Conservation (phyloP, 2,888 invertebrate genomes). For the Idaea aversata region DNA sequence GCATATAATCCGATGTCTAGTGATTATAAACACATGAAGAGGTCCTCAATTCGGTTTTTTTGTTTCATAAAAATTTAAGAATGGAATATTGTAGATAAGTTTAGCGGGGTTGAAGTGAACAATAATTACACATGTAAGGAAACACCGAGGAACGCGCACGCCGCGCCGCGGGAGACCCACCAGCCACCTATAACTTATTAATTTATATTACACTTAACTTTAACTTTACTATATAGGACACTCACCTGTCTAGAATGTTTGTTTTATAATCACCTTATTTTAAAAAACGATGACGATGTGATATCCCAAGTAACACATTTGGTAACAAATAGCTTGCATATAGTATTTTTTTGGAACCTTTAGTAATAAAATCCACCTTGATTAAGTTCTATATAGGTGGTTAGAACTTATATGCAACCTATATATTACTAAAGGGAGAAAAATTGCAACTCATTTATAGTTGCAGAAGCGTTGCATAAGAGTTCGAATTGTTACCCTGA, state of each 20-base stretch:
- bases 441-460: too few species aligned
- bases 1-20: too few species aligned
- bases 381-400: too few species aligned
- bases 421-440: too few species aligned
- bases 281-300: constrained; percentile 71
- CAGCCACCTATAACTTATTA: constrained; percentile 69
- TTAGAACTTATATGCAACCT: too few species aligned
- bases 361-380: too few species aligned
- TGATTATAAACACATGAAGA: too few species aligned
- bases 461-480: too few species aligned
- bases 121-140: constrained; percentile 42
- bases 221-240: constrained; percentile 61
- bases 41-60: too few species aligned
- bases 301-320: constrained; percentile 67
- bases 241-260: constrained; percentile 75
- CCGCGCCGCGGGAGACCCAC: constrained; percentile 57
- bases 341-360: too few species aligned
- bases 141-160: constrained; percentile 33
- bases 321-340: too few species aligned
- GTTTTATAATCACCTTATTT: constrained; percentile 67
- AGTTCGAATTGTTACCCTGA: too few species aligned
- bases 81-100: constrained; percentile 21
- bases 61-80: constrained; percentile 7
- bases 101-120: constrained; percentile 34
- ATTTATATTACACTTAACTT: constrained; percentile 73